Percentiles rank a stretch among this genome's conserved stretches.
These are phyloP conservation scores for Sphenodon punctatus DNA, from an alignment of 2,797 vertebrate genomes.

Conservation along the genomic window DNA sequence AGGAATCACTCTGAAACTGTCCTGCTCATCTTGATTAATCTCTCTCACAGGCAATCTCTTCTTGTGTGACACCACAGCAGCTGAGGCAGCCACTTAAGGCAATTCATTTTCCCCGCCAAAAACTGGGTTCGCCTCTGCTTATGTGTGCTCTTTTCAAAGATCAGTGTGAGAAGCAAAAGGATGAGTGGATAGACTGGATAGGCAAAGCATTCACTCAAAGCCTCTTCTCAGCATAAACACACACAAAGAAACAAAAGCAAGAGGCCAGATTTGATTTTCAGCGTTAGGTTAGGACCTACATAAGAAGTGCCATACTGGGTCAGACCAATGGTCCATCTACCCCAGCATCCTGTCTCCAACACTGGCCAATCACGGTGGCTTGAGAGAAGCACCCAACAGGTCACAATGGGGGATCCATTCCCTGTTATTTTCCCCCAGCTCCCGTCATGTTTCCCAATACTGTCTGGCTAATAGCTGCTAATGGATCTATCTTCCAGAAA, in stretches of 20 bases:
- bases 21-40: not conserved
- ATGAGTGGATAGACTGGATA: not conserved
- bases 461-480: too few relatives aligned
- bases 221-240: fast-evolving
- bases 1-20: not conserved
- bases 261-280: not conserved
- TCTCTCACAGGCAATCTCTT: not conserved
- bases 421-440: too few relatives aligned
- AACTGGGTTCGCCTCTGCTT: not conserved
- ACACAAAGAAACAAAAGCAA: not conserved
- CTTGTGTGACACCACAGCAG: not conserved
- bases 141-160: not conserved
- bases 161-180: not conserved
- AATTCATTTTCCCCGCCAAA: not conserved
- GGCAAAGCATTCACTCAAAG: not conserved
- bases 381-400: too few relatives aligned
- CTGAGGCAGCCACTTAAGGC: not conserved
- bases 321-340: not conserved
- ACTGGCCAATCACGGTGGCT: too few relatives aligned
- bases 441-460: too few relatives aligned
- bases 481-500: too few relatives aligned
- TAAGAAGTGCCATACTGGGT: not conserved
- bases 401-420: too few relatives aligned
- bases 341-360: too few relatives aligned
- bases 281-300: not conserved